A percentile compares a stretch with the other conserved stretches of the same genome.
These are phyloP conservation scores for Thymelicus sylvestris DNA, from an alignment of 2,888 invertebrate genomes.

Conservation along the genomic window DNA sequence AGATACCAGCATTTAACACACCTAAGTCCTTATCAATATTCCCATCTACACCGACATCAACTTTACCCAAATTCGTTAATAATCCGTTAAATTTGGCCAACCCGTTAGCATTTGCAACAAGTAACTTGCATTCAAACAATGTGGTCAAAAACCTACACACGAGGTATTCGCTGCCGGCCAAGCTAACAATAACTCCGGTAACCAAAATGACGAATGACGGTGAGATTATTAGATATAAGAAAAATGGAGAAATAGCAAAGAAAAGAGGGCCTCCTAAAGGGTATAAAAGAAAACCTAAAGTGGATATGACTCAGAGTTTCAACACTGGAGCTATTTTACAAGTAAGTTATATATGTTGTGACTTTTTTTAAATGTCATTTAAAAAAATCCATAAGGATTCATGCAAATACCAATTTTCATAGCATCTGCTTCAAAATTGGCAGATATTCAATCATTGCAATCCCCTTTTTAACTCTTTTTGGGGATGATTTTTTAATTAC, in stretches of 20 bases:
- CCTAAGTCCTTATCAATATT: slow-evolving; percentile 69
- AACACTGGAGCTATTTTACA: slow-evolving; percentile 61
- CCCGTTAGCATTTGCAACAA: slow-evolving; percentile 63
- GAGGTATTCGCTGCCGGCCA: slow-evolving; percentile 68
- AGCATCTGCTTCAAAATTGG: too few relatives aligned
- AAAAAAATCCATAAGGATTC: too few relatives aligned
- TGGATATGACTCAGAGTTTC: slow-evolving; percentile 64
- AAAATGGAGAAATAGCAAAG: slow-evolving; percentile 77
- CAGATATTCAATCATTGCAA: too few relatives aligned
- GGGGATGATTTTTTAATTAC: too few relatives aligned
- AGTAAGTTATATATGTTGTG: slow-evolving; percentile 47
- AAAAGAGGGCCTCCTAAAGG: slow-evolving; percentile 78
- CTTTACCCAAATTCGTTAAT: slow-evolving; percentile 73
- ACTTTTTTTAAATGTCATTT: too few relatives aligned
- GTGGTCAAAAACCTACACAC: slow-evolving; percentile 70
- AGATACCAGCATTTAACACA: slow-evolving; percentile 72
- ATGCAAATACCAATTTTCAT: too few relatives aligned
- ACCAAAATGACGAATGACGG: slow-evolving; percentile 54
- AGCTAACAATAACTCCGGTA: slow-evolving; percentile 71
- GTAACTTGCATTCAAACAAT: slow-evolving; percentile 58
- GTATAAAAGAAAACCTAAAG: slow-evolving; percentile 75
- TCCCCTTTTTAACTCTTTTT: too few relatives aligned
- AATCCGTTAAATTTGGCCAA: slow-evolving; percentile 76
- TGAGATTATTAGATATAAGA: slow-evolving; percentile 73
- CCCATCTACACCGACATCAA: slow-evolving; percentile 55